Conservation (phyloP, 2,797 vertebrate species). For the Columba guinea region DNA sequence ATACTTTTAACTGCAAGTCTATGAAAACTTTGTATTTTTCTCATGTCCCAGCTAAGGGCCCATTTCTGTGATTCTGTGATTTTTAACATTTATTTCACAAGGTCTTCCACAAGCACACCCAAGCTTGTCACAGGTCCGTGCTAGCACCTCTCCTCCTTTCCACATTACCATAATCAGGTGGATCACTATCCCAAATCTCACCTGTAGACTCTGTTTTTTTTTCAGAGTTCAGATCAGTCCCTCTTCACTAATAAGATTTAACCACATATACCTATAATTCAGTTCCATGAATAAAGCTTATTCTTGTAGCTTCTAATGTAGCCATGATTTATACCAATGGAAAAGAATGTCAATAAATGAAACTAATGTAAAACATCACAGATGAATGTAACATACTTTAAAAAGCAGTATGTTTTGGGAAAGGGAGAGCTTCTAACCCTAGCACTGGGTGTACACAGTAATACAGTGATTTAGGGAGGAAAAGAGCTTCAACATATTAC, state of each 20-base stretch:
- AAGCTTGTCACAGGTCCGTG: neutral
- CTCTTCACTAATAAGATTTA: neutral
- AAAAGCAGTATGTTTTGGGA: neutral
- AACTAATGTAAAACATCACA: neutral
- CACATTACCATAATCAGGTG: neutral
- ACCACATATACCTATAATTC: neutral
- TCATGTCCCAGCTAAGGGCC: neutral
- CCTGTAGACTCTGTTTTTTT: neutral
- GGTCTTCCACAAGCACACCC: neutral
- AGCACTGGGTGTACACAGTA: neutral
- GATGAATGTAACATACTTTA: neutral
- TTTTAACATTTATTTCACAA: neutral
- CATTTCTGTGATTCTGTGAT: neutral
- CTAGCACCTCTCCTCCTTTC: neutral
- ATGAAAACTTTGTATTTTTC: neutral
- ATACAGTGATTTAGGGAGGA: neutral
- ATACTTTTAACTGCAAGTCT: neutral
- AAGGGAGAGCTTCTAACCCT: neutral
- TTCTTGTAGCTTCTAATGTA: neutral
- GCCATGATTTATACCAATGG: neutral
- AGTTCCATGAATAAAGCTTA: neutral
- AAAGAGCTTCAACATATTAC: neutral
- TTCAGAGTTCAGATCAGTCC: neutral
- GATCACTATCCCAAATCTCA: neutral
- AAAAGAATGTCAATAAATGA: neutral